Conservation (phyloP, 2,113 vertebrate species). For the Stigmatopora argus region DNA sequence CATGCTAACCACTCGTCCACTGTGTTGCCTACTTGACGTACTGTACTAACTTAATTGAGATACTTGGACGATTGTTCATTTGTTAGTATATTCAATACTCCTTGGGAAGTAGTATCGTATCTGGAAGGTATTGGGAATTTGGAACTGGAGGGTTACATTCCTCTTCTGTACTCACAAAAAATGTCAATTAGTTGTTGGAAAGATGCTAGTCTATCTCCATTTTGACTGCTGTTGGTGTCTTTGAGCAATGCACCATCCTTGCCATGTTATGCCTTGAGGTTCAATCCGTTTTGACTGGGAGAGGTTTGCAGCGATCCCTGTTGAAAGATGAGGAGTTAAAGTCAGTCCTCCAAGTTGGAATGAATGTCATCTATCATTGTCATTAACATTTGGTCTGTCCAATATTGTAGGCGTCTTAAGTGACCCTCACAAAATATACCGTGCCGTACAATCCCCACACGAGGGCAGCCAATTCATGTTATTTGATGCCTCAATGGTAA, state of each 20-base stretch:
- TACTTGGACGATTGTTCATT: not conserved
- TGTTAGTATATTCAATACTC: not conserved
- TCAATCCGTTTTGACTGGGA: too few relatives aligned
- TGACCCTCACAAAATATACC: conserved; percentile 4
- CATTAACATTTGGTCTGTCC: not conserved
- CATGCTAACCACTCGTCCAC: too few relatives aligned
- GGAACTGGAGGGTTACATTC: not conserved
- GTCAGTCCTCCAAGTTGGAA: too few relatives aligned
- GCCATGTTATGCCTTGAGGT: too few relatives aligned
- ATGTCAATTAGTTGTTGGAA: not conserved
- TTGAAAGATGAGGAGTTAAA: too few relatives aligned
- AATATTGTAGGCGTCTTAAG: not conserved
- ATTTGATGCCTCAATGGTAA: too few relatives aligned
- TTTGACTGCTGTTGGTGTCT: too few relatives aligned
- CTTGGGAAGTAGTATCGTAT: not conserved
- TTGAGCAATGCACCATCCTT: too few relatives aligned
- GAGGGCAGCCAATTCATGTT: conserved; percentile 16
- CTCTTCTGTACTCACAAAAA: not conserved
- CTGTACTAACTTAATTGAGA: not conserved
- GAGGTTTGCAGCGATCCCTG: too few relatives aligned
- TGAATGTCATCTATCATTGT: too few relatives aligned
- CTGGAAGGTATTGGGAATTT: not conserved
- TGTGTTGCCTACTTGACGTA: not conserved
- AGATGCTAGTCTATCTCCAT: not conserved
- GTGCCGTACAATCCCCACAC: conserved; percentile 14